Base-by-base conservation (phyloP, 2,113 vertebrate genomes). In the Lycaon pictus region DNA sequence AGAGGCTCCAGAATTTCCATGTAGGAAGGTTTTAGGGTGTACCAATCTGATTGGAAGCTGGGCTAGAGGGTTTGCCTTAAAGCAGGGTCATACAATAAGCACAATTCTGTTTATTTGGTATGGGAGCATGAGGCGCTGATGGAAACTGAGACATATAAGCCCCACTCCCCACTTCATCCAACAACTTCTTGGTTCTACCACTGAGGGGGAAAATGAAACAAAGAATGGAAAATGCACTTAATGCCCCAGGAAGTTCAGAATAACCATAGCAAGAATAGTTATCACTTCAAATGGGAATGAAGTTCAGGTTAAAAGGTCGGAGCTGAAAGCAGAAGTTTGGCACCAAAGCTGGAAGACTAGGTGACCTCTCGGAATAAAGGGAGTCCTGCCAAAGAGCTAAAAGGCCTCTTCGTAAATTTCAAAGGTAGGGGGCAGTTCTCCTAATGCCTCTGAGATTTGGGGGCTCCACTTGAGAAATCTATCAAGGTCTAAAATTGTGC, bases 301-400 rank as follows among this genome's bases (percentile, higher is more conserved):
- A 95, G 20, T 48, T 62, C 29, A 93, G 35, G n/a, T 87, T 93
- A 74, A 97, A 20, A 79, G 20, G n/a, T 60, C 48, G 87, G 32
- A 35, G 62, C 11, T 77, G 3, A 67, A 81, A 82, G 35, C 11
- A 95, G 11, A 72, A 25, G 15, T 22, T 67, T 83, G 58, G 22
- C 53, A 76, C 62, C 58, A 51, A 86, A 37, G 22, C 8, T 12
- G 43, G 71, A 94, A 76, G 23, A 63, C 11, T 11, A 82, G 11
- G 76, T 27, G 16, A 77, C 0, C 11, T 88, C 13, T 65, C 27
- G 4, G 17, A 60, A 71, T 56, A 89, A 83, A 56, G 2, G 22
- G 93, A 82, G 19, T 65, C 60, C n/a, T 79, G 16, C n/a, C 23
- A 95, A 95, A 82, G 72, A 92, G 32, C 48, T 85, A 10, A 81